Evolutionary conservation across 1,140 invertebrate genomes (phyloP), one percentile per base, ranked within the genome.

Genomic region (Drosophila nigrodunni): DNA sequence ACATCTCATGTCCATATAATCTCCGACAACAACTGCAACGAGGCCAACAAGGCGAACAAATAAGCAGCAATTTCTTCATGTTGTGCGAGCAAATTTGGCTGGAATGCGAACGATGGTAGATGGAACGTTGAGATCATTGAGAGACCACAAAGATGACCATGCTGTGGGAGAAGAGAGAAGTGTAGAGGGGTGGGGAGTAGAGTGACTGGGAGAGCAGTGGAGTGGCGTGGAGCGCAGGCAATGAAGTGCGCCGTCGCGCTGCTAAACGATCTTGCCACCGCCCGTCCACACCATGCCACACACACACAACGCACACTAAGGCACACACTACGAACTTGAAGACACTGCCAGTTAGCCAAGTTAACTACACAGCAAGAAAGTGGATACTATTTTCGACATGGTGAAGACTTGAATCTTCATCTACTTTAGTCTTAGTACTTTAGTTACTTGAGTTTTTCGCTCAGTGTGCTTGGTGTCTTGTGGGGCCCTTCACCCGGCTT

Each of bases 201-300:
- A 30, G 25, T 30, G 25, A 0, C 3, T 4, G 3, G 25, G 25
- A 30, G 25, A 3, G 25, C 2, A 30, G 25, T 30, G 25, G 1
- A 30, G 25, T 30, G 18, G 30, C 13, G n/a, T n/a, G 58, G 44
- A 21, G 7, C 55, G 43, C 57, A 50, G 66, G 77, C 70, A 89
- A 89, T 89, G 85, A 89, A 89, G 85, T 89, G 85, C 85, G 85
- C 85, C 85, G 81, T 72, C 77, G 78, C 67, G 72, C 80, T 89
- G 85, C 80, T 89, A 89, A 89, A 89, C 85, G 85, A 89, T 89
- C 85, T 89, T 89, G 85, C 85, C 85, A 89, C 85, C 85, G 85
- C 85, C 85, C 85, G 85, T 89, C 85, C 85, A 89, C 85, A 89
- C 80, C 74, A 80, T 89, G 80, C 85, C 85, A 89, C 85, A 89